A percentile compares a stretch with the other conserved stretches of the same genome.
These are phyloP conservation scores for Epizoanthus scotinus DNA, from an alignment of 92 coral and sea anemone species.

Conservation along the genomic window DNA sequence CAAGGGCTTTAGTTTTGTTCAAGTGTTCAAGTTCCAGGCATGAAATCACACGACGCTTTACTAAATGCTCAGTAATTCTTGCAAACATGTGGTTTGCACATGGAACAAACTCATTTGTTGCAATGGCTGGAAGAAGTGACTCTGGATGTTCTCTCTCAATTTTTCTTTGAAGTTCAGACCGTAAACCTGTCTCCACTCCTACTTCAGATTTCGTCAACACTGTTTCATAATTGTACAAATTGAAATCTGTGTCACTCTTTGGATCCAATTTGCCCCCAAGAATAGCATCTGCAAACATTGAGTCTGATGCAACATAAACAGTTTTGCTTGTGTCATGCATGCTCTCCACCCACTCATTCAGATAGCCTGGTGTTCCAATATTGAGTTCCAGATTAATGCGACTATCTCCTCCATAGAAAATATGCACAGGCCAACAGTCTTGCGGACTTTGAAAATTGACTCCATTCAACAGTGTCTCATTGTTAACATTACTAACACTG, in stretches of 20 bases:
- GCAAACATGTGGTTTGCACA: constrained; percentile 51
- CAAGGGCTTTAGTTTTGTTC: not conserved
- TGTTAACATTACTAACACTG: constrained; percentile 31
- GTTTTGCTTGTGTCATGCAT: constrained; percentile 16
- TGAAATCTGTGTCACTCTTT: constrained; percentile 38
- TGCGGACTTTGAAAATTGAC: constrained; percentile 33
- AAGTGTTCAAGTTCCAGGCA: constrained; percentile 29
- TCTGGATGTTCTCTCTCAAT: constrained; percentile 43
- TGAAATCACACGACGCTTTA: constrained; percentile 32
- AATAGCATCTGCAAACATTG: constrained; percentile 53
- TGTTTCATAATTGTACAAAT: constrained; percentile 47
- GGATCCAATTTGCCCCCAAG: constrained; percentile 42
- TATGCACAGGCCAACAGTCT: constrained; percentile 41
- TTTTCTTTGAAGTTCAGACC: constrained; percentile 26
- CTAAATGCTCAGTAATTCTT: constrained; percentile 42
- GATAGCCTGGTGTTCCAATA: constrained; percentile 39
- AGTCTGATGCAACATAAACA: constrained; percentile 31
- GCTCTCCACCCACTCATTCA: constrained; percentile 35
- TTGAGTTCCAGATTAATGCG: constrained; percentile 42
- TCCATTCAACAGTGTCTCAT: constrained; percentile 27
- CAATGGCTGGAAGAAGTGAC: constrained; percentile 45
- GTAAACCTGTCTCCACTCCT: constrained; percentile 22
- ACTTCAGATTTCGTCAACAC: constrained; percentile 45
- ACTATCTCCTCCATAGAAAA: constrained; percentile 34
- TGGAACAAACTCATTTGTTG: constrained; percentile 36